Percentiles rank a stretch among this genome's conserved stretches.
These are phyloP conservation scores for Microtus ochrogaster DNA, from an alignment of 2,113 vertebrate species.

Conservation along the genomic window DNA sequence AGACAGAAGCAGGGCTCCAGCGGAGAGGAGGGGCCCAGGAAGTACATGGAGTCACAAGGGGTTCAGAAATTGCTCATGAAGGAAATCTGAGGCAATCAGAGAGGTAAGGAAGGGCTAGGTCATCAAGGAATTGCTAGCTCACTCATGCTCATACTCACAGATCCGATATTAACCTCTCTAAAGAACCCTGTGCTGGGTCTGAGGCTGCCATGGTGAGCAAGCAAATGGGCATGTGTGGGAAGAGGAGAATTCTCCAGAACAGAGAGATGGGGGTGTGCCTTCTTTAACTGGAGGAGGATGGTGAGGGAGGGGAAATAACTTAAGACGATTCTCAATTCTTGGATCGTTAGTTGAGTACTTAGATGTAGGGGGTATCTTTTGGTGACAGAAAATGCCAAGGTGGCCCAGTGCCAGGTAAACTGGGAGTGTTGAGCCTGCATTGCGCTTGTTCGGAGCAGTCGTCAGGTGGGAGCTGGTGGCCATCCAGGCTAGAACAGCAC, in stretches of 20 bases:
- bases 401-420: background rate
- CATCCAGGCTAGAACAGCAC: background rate
- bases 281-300: background rate
- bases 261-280: background rate
- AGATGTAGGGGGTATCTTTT: background rate
- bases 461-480: background rate
- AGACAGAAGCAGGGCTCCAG: background rate
- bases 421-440: accelerated
- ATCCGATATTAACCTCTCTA: background rate
- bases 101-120: no score
- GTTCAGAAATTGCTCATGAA: background rate
- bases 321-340: background rate
- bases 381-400: background rate
- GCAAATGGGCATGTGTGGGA: background rate
- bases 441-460: background rate
- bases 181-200: background rate
- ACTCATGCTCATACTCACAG: background rate
- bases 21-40: background rate
- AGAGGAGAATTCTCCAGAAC: background rate
- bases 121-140: background rate
- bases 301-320: background rate
- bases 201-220: background rate
- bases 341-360: background rate
- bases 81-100: background rate
- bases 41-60: accelerated